Conservation (phyloP, 2,113 vertebrate genomes). For the Vidua macroura region DNA sequence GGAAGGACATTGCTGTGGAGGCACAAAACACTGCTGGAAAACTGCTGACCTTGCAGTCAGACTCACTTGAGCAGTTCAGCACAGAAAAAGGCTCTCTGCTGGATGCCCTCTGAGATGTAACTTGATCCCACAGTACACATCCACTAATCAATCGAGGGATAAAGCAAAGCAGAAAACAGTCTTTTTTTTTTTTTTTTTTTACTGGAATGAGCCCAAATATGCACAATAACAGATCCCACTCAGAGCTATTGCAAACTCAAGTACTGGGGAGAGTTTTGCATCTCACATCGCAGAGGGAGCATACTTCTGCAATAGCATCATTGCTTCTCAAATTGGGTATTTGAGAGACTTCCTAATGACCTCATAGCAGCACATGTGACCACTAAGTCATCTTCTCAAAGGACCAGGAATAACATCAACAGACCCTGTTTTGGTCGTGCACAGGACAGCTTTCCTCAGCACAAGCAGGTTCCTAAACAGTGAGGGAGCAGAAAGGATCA, state of each 20-base stretch:
- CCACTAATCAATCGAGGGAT: conserved; percentile 12
- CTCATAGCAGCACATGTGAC: conserved; percentile 66
- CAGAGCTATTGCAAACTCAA: not conserved
- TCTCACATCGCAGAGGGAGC: conserved; percentile 22
- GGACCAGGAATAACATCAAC: conserved; percentile 62
- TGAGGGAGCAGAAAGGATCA: not conserved
- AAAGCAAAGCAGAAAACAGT: conserved; percentile 19
- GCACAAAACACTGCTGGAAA: conserved; percentile 22
- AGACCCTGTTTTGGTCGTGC: conserved; percentile 38
- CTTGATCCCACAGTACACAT: not conserved
- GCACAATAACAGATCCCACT: conserved; percentile 43
- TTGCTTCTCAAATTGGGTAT: not conserved
- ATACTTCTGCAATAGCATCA: conserved; percentile 62
- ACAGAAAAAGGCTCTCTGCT: not conserved
- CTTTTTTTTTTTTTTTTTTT: not conserved
- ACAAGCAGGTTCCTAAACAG: not conserved
- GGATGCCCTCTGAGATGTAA: conserved; percentile 38
- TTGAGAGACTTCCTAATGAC: conserved; percentile 66
- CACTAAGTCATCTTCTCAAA: conserved; percentile 65
- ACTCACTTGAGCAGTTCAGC: not conserved
- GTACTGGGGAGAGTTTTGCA: conserved; percentile 12
- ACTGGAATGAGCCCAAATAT: conserved; percentile 45
- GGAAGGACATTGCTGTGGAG: not conserved
- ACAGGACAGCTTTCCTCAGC: conserved; percentile 16
- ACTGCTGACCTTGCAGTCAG: conserved; percentile 25